Evolutionary conservation across 2,113 vertebrate genomes (phyloP), one percentile per base, ranked within the genome.

Genomic region (Gymnogyps californianus): DNA sequence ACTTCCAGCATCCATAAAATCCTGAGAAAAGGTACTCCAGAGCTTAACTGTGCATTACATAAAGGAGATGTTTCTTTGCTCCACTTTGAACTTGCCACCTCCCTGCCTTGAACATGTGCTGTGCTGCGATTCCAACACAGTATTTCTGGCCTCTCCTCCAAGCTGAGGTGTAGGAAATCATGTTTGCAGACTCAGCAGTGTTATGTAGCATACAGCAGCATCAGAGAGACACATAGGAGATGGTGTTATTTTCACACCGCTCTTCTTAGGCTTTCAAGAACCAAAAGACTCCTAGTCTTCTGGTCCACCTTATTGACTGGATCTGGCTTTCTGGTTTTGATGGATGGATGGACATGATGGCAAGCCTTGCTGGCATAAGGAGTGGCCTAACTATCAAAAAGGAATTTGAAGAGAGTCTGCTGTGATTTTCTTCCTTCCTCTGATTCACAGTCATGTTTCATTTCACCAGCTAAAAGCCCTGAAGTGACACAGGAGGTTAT

Each of bases 401-500:
- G 24, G 26, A 90, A 75, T 93, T 59, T 62, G 51, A 85, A 80
- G 62, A 64, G 29, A 89, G 29, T 54, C 62, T 94, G 89, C 51
- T 65, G 59, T 57, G 61, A 76, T 90, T 92, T 89, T 87, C 62
- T 87, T 87, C 34, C 70, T 85, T 87, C 66, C 49, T 92, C 58
- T 77, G 66, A 89, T 77, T 90, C 84, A 86, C 31, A 77, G 62
- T 49, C 79, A 57, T 85, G 82, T 94, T 96, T 91, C 62, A 54
- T 85, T 94, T 96, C 66, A 71, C 62, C 62, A 87, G 91, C 19
- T 84, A 95, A 93, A 96, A 92, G 91, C 59, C 80, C 85, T 96
- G 69, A 96, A 75, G 83, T 88, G 95, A 94, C 89, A 96, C 29
- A 42, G 57, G 36, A 95, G 87, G 85, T 96, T 96, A 96, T 97